Evolutionary conservation across 2,888 invertebrate genomes (phyloP), one percentile per base, ranked within the genome.

Genomic region (Temnothorax ravouxi): DNA sequence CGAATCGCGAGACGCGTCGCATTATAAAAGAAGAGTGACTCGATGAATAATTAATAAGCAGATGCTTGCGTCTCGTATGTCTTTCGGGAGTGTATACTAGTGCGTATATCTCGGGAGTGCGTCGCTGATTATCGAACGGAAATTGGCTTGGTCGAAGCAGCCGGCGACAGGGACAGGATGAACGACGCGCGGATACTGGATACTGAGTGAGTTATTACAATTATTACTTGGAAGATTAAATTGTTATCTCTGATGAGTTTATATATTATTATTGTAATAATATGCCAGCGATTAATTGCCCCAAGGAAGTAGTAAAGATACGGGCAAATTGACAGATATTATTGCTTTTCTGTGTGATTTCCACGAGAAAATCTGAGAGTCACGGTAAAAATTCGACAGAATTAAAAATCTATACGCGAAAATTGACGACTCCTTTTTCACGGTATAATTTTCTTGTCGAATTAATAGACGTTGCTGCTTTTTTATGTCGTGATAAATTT

Each of bases 41-140:
- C 21, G 34, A 13, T 76, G 38, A 64, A 64, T 76, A 76, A 76
- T 76, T 76, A 76, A 64, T 50, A 64, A 64, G 47, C 62, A 61
- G 34, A 75, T 25, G 62, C 44, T 8, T 6, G n/a, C 44, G 13
- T 47, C 15, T 44, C 56, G 9, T 29, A 15, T 0, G 3, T 75
- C 15, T 62, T 62, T 62, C 44, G 4, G 9, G 4, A 62, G 47
- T 62, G 13, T 61, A 5, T 74, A 29, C 61, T n/a, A n/a, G 56
- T n/a, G 29, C 29, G 41, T 15, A 11, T 21, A 15, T 69, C 50
- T 69, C 8, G 34, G 3, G 21, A 52, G 8, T 50, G 50, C 47
- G 50, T 34, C 52, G 34, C n/a, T 54, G n/a, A 69, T 71, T 21
- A 71, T n/a, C 29, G 21, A 21, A 5, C 54, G 44, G 29, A 75